Percentiles rank a stretch among this genome's conserved stretches.
Evolutionary conservation across 2,888 invertebrate genomes (phyloP).

Genomic region (Drosophila lacicola): DNA sequence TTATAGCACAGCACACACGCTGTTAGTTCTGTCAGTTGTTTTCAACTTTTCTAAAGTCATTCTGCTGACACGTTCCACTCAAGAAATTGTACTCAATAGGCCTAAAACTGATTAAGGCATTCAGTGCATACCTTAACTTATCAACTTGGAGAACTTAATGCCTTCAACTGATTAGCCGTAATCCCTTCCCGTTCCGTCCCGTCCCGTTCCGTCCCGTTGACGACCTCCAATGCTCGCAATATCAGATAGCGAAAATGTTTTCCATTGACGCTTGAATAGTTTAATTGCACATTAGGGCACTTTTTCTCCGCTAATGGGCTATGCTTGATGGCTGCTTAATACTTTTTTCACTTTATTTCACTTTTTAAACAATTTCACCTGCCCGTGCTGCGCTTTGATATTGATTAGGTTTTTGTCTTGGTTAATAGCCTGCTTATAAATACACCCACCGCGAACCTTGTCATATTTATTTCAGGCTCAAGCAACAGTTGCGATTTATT

Average conservation of each 20-base stretch:
- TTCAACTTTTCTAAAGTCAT: background rate
- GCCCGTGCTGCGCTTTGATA: constrained; percentile 36
- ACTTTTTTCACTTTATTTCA: constrained; percentile 54
- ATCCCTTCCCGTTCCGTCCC: constrained; percentile 9
- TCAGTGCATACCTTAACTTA: constrained; percentile 25
- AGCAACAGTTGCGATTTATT: constrained; percentile 80
- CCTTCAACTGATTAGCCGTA: constrained; percentile 36
- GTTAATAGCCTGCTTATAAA: constrained; percentile 35
- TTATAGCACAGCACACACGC: background rate
- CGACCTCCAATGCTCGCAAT: constrained; percentile 6
- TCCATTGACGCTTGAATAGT: background rate
- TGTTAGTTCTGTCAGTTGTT: background rate
- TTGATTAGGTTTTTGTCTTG: constrained; percentile 40
- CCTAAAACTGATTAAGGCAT: constrained; percentile 35
- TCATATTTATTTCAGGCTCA: constrained; percentile 56
- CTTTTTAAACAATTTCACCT: constrained; percentile 34
- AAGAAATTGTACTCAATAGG: constrained; percentile 4
- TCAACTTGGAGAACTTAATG: constrained; percentile 38
- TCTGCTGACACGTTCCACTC: constrained; percentile 23
- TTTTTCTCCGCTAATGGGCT: constrained; percentile 43
- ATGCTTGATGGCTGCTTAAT: constrained; percentile 46
- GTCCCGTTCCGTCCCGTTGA: background rate
- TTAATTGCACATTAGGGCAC: constrained; percentile 8
- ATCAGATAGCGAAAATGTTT: background rate
- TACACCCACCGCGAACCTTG: constrained; percentile 41